Evolutionary conservation across 2,888 invertebrate species (phyloP).

Genomic region (Chouioia cunea): DNA sequence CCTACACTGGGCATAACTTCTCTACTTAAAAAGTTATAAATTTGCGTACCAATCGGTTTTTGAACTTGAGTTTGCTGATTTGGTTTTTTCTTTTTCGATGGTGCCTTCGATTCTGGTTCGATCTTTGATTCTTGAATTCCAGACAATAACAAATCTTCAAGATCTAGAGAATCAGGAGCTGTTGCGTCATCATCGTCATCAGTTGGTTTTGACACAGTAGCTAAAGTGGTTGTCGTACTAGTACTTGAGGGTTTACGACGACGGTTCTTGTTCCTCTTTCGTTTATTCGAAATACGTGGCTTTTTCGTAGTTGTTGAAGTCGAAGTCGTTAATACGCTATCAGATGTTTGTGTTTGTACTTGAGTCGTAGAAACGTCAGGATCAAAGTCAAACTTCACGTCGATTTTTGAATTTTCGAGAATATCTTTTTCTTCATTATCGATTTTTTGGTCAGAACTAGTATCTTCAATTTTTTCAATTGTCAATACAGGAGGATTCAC

Average conservation of each 20-base stretch:
- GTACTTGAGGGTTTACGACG: slow-evolving; percentile 72
- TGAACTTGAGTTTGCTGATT: slow-evolving; percentile 58
- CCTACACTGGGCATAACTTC: slow-evolving; percentile 87
- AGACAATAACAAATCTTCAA: slow-evolving; percentile 10
- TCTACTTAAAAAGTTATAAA: slow-evolving; percentile 82
- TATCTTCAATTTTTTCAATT: slow-evolving; percentile 57
- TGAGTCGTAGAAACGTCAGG: slow-evolving; percentile 65
- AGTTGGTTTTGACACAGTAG: slow-evolving; percentile 41
- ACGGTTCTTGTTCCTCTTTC: slow-evolving; percentile 72
- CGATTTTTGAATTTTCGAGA: slow-evolving; percentile 68
- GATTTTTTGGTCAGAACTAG: slow-evolving; percentile 47
- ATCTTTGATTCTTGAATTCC: slow-evolving; percentile 66
- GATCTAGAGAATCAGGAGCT: slow-evolving; percentile 47
- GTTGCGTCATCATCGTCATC: slow-evolving; percentile 36
- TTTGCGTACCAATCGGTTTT: slow-evolving; percentile 79
- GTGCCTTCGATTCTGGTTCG: slow-evolving; percentile 62
- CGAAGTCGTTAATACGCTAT: slow-evolving; percentile 59
- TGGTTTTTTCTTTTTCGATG: slow-evolving; percentile 70
- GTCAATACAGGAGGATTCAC: slow-evolving; percentile 58
- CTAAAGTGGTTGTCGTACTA: slow-evolving; percentile 50
- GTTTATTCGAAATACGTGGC: slow-evolving; percentile 70
- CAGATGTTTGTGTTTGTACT: slow-evolving; percentile 63
- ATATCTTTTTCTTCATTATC: slow-evolving; percentile 69
- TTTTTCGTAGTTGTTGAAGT: slow-evolving; percentile 67
- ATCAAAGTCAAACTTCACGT: slow-evolving; percentile 61